Conservation (phyloP, 2,888 invertebrate species). For the Leucozona laternaria region DNA sequence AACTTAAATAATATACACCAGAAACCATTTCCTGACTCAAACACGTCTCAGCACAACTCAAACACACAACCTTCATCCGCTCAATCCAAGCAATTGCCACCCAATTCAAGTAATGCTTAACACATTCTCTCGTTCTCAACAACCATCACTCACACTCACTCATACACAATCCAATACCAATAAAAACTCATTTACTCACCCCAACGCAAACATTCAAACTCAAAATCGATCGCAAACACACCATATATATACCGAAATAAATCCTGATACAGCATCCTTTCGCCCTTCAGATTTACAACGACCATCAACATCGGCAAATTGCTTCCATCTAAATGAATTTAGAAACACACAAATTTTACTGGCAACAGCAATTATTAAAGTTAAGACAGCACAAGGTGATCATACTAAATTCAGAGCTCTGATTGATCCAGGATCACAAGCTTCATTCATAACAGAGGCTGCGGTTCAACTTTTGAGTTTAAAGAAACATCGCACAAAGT, state of each 20-base stretch:
- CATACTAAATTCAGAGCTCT: neutral
- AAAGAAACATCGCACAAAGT: neutral
- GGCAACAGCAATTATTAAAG: constrained; percentile 8
- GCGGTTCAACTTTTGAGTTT: neutral
- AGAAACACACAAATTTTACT: constrained; percentile 1
- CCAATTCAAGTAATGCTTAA: neutral
- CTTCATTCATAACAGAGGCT: constrained; percentile 1
- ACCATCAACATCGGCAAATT: neutral
- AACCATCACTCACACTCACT: neutral
- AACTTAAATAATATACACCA: neutral
- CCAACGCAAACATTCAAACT: neutral
- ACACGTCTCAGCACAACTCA: neutral
- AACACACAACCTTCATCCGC: neutral
- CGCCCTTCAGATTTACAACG: no score
- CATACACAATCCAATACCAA: neutral
- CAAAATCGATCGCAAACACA: neutral
- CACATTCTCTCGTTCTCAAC: neutral
- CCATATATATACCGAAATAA: neutral
- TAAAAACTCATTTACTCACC: neutral
- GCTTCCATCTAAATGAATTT: constrained; percentile 1
- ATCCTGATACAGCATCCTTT: no score
- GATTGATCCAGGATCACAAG: constrained; percentile 12
- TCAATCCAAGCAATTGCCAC: neutral
- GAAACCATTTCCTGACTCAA: neutral
- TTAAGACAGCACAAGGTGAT: neutral